Conservation (phyloP, 1,140 invertebrate genomes). For the Prorops nasuta region DNA sequence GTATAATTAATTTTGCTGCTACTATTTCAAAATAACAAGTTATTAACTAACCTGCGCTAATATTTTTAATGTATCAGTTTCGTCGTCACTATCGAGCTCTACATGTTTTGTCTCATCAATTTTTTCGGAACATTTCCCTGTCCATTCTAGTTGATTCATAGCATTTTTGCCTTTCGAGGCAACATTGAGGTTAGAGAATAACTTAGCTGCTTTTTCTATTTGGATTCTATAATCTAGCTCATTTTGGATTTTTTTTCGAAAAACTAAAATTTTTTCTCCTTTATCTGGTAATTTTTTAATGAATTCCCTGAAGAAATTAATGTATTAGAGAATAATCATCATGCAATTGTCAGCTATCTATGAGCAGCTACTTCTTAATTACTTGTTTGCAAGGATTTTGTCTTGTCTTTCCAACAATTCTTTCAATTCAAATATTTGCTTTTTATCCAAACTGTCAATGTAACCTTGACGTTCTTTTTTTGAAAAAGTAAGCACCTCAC, state of each 20-base stretch:
- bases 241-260: constrained; percentile 57
- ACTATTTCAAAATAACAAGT: neutral
- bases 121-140: constrained; percentile 53
- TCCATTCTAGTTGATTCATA: constrained; percentile 68
- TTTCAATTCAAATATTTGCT: constrained; percentile 47
- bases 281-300: constrained; percentile 65
- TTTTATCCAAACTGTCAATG: constrained; percentile 51
- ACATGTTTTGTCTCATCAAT: constrained; percentile 30
- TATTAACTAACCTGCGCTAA: constrained; percentile 57
- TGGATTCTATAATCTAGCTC: constrained; percentile 61
- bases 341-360: neutral
- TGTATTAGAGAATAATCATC: neutral
- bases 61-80: constrained; percentile 66
- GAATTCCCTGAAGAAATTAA: constrained; percentile 43
- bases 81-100: constrained; percentile 66
- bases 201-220: constrained; percentile 59
- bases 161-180: constrained; percentile 57
- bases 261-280: constrained; percentile 63
- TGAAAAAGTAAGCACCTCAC: constrained; percentile 26
- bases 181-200: constrained; percentile 64
- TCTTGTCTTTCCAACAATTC: constrained; percentile 57
- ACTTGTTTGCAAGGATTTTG: constrained; percentile 57
- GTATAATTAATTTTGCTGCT: too few species aligned
- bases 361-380: constrained; percentile 24
- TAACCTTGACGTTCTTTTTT: constrained; percentile 49